phyloP scores from a whole-genome alignment of 2,797 vertebrate species.

The Pseudomugil tenellus region DNA sequence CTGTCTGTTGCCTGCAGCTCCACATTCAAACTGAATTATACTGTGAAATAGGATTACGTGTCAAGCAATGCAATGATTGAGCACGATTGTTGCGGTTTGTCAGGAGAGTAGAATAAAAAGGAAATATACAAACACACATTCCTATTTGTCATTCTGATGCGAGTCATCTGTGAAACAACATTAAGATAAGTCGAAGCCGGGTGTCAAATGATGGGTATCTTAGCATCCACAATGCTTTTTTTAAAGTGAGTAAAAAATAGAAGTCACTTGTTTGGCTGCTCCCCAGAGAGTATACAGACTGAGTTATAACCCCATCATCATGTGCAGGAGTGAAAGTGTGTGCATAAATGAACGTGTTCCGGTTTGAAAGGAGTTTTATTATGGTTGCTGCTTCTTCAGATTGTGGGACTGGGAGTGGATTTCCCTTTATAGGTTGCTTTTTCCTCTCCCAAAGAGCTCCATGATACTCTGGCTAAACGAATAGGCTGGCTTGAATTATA shows the following conservation, averaged over 20 bases:
- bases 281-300: constrained; percentile 62
- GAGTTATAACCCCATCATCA: constrained; percentile 75
- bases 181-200: constrained; percentile 64
- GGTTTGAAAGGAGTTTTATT: constrained; percentile 73
- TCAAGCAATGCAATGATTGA: constrained; percentile 78
- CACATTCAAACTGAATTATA: constrained; percentile 75
- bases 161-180: constrained; percentile 59
- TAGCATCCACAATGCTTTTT: constrained; percentile 41
- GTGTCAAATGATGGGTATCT: constrained; percentile 68
- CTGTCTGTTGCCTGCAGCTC: constrained; percentile 68
- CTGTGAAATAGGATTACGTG: constrained; percentile 81
- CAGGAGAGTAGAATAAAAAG: constrained; percentile 57
- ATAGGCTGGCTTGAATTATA: constrained; percentile 62
- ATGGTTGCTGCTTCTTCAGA: constrained; percentile 67
- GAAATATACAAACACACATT: constrained; percentile 61
- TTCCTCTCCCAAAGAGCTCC: constrained; percentile 60
- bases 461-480: constrained; percentile 44
- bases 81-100: constrained; percentile 73
- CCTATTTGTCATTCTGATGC: constrained; percentile 63
- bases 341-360: constrained; percentile 68
- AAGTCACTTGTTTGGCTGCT: constrained; percentile 52
- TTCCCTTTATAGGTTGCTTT: constrained; percentile 76
- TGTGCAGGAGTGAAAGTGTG: constrained; percentile 66
- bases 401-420: constrained; percentile 68
- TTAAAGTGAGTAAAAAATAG: constrained; percentile 69